These are phyloP conservation scores for Nomada hirtipes DNA, from an alignment of 2,888 invertebrate genomes.

Conservation along the genomic window DNA sequence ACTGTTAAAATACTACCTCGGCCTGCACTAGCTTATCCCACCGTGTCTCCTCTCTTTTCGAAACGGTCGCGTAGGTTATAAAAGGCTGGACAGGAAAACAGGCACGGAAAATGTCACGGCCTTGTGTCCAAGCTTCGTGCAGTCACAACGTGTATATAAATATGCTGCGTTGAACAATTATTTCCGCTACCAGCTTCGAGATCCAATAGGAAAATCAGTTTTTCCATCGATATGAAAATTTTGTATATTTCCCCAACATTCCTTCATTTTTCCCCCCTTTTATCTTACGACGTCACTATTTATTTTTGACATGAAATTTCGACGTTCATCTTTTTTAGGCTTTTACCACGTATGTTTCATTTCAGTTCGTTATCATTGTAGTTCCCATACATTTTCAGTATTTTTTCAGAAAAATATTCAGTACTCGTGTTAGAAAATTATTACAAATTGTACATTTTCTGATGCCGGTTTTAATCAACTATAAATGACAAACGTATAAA, in stretches of 20 bases:
- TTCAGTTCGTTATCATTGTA: neutral
- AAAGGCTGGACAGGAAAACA: slow-evolving; percentile 71
- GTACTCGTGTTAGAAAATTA: too few relatives aligned
- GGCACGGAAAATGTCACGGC: slow-evolving; percentile 76
- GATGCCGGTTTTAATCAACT: too few relatives aligned
- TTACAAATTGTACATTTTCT: too few relatives aligned
- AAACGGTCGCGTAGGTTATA: slow-evolving; percentile 63
- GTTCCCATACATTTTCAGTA: too few relatives aligned
- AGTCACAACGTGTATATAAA: slow-evolving; percentile 37
- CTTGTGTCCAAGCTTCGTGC: slow-evolving; percentile 54
- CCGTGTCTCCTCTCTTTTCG: slow-evolving; percentile 64
- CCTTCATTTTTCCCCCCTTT: too few relatives aligned
- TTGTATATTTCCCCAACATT: neutral
- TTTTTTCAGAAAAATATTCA: too few relatives aligned
- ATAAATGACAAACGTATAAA: too few relatives aligned
- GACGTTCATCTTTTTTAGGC: neutral
- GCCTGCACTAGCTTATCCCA: slow-evolving; percentile 27
- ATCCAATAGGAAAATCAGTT: slow-evolving; percentile 1
- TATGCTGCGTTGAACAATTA: slow-evolving; percentile 30
- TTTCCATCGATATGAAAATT: neutral
- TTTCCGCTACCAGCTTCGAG: neutral
- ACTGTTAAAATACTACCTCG: slow-evolving; percentile 41
- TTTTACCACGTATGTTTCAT: neutral
- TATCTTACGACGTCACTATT: neutral
- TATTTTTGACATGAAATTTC: neutral